A percentile compares a stretch with the other conserved stretches of the same genome.
Evolutionary conservation across 2,888 invertebrate species (phyloP).

Genomic region (Entomobrya multifasciata): DNA sequence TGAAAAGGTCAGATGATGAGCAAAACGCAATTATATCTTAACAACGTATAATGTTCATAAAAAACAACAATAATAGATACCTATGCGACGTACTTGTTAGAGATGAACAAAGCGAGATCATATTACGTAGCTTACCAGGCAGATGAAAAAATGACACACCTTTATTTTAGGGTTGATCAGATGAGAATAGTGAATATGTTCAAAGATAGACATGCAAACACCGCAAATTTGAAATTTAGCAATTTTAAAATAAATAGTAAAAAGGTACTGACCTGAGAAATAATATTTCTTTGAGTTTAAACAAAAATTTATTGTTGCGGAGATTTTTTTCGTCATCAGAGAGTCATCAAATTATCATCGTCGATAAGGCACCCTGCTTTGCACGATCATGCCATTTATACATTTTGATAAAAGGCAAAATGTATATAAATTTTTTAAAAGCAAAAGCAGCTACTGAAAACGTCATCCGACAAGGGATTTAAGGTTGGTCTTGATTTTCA

Average conservation of each 20-base stretch:
- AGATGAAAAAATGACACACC: background rate
- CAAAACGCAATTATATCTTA: too few relatives aligned
- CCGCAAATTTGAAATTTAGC: background rate
- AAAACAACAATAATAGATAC: too few relatives aligned
- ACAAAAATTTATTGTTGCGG: too few relatives aligned
- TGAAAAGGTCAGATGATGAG: too few relatives aligned
- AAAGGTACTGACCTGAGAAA: background rate
- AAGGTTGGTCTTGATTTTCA: constrained; percentile 44
- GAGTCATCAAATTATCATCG: background rate
- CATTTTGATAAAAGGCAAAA: background rate
- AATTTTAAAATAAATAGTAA: background rate
- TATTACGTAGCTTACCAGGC: too few relatives aligned
- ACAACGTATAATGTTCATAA: too few relatives aligned
- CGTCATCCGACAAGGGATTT: constrained; percentile 7
- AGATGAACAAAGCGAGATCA: too few relatives aligned
- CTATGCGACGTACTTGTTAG: too few relatives aligned
- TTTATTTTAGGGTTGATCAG: background rate
- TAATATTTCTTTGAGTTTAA: too few relatives aligned
- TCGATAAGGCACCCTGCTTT: background rate
- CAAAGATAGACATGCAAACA: too few relatives aligned
- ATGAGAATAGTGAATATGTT: background rate
- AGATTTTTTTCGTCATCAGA: too few relatives aligned
- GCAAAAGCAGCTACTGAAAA: background rate
- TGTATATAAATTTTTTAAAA: constrained; percentile 5
- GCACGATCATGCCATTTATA: background rate